These are phyloP conservation scores for Opisthograptis luteolata DNA, from an alignment of 2,888 invertebrate species.

Conservation along the genomic window DNA sequence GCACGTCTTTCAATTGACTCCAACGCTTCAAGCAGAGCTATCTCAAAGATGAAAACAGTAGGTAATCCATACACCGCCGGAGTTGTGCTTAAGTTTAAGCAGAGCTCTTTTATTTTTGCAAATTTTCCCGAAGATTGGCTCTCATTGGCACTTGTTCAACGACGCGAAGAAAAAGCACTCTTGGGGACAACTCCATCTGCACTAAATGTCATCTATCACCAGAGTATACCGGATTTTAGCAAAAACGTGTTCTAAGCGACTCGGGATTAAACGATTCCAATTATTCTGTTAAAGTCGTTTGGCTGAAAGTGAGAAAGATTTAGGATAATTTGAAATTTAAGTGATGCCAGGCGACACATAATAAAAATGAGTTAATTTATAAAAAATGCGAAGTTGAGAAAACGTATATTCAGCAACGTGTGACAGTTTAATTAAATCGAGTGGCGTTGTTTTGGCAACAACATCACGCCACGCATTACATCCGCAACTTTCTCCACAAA, in stretches of 20 bases:
- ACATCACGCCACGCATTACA: slow-evolving; percentile 69
- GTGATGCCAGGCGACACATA: slow-evolving; percentile 23
- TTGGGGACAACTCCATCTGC: slow-evolving; percentile 75
- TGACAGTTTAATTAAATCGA: slow-evolving; percentile 71
- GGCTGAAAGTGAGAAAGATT: slow-evolving; percentile 28
- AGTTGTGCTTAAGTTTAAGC: too few relatives aligned
- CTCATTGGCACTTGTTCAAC: slow-evolving; percentile 78
- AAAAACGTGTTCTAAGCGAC: slow-evolving; percentile 60
- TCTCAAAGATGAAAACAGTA: too few relatives aligned
- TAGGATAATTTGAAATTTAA: slow-evolving; percentile 29
- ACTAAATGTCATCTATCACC: slow-evolving; percentile 77
- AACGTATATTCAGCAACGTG: slow-evolving; percentile 47
- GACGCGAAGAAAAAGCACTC: slow-evolving; percentile 71
- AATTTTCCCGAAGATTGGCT: slow-evolving; percentile 63
- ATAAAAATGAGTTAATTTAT: slow-evolving; percentile 24
- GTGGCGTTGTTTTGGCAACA: slow-evolving; percentile 61
- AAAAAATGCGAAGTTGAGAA: slow-evolving; percentile 18
- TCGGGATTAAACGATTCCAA: slow-evolving; percentile 60
- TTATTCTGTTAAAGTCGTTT: slow-evolving; percentile 49
- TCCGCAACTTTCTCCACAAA: slow-evolving; percentile 75
- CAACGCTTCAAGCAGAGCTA: too few relatives aligned
- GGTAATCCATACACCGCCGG: too few relatives aligned
- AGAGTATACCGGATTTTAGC: slow-evolving; percentile 62
- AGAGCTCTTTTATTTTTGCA: slow-evolving; percentile 41
- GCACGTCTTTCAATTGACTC: too few relatives aligned